Percentiles rank a stretch among this genome's conserved stretches.
These are phyloP conservation scores for Micromussa lordhowensis DNA, from an alignment of 92 coral and sea anemone species.

Conservation along the genomic window DNA sequence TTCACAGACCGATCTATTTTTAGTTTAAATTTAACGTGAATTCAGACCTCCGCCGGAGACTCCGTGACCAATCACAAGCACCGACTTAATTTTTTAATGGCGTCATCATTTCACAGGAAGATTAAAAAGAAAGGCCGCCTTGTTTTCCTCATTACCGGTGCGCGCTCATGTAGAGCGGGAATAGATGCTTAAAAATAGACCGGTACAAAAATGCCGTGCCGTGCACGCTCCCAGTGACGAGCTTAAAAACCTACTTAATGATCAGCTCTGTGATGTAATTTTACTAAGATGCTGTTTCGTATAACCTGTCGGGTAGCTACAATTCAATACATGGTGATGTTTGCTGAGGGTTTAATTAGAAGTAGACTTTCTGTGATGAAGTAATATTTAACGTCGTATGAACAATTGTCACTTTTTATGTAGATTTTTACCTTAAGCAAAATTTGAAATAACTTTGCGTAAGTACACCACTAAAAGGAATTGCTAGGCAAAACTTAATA, in stretches of 20 bases:
- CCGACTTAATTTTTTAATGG: too few relatives aligned
- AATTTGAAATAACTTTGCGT: not conserved
- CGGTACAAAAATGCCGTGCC: too few relatives aligned
- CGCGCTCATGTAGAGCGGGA: too few relatives aligned
- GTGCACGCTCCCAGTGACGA: too few relatives aligned
- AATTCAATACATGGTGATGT: not conserved
- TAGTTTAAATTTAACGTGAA: too few relatives aligned
- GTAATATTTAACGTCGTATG: constrained; percentile 2
- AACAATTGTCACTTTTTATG: not conserved
- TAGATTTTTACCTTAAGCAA: not conserved
- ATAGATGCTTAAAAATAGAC: too few relatives aligned
- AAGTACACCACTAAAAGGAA: not conserved
- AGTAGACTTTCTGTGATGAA: not conserved
- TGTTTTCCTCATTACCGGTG: too few relatives aligned
- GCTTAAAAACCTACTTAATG: not conserved
- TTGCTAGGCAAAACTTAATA: not conserved
- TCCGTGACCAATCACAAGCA: too few relatives aligned
- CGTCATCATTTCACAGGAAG: too few relatives aligned
- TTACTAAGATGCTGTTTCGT: not conserved
- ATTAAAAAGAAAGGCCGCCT: too few relatives aligned
- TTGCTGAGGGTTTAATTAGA: not conserved
- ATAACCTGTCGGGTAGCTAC: not conserved
- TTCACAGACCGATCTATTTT: too few relatives aligned
- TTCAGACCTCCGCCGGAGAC: too few relatives aligned
- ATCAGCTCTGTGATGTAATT: not conserved